A percentile compares a stretch with the other conserved stretches of the same genome.
Conservation (phyloP, 2,797 vertebrate species). For the Varecia variegata region DNA sequence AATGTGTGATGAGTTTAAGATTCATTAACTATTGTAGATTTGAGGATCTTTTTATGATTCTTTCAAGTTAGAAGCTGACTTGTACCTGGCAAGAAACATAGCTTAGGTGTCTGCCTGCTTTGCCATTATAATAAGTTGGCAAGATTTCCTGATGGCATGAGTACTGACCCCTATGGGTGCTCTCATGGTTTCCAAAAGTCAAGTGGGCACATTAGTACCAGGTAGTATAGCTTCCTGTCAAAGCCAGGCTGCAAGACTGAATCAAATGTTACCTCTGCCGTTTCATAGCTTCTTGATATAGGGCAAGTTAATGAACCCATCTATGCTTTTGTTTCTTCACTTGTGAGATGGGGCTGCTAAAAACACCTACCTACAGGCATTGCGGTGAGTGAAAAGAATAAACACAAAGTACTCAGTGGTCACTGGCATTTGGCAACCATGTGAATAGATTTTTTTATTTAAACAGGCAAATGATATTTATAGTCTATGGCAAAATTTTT, state of each 20-base stretch:
- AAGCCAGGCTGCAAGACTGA: not conserved
- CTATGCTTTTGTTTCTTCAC: not conserved
- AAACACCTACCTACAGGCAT: not conserved
- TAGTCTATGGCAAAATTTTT: not conserved
- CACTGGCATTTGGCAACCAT: not conserved
- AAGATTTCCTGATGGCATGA: not conserved
- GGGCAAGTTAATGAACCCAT: not conserved
- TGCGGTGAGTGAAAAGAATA: not conserved
- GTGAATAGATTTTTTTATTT: not conserved
- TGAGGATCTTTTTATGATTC: not conserved
- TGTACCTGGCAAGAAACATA: not conserved
- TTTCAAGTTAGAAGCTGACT: not conserved
- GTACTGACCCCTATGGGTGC: not conserved
- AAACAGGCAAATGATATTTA: conserved; percentile 10
- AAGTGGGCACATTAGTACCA: not conserved
- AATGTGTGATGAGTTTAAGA: not conserved
- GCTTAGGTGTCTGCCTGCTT: not conserved
- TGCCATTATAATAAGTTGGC: not conserved
- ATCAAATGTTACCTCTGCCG: not conserved
- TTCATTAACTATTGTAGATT: conserved; percentile 29
- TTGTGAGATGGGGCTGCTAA: not conserved
- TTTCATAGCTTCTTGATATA: not conserved
- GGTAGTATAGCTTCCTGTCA: not conserved
- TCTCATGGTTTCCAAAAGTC: not conserved
- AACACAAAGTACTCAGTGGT: not conserved